A percentile compares a stretch with the other conserved stretches of the same genome.
These are phyloP conservation scores for Ganaspis brasiliensis DNA, from an alignment of 2,888 invertebrate genomes.

Conservation along the genomic window DNA sequence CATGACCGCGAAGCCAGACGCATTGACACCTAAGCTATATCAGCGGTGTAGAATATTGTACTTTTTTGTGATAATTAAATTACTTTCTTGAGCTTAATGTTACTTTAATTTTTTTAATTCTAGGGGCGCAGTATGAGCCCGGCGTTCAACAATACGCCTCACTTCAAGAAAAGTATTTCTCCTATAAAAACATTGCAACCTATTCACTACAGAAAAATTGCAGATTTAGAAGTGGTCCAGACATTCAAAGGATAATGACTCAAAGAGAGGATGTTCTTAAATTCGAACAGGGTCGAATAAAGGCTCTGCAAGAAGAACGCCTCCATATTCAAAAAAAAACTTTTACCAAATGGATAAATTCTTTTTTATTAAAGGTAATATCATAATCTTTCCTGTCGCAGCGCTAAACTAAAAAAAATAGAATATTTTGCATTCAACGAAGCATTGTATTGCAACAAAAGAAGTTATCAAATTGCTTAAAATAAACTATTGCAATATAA, in stretches of 20 bases:
- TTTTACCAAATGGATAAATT: slow-evolving; percentile 99
- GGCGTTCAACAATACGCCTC: slow-evolving; percentile 76
- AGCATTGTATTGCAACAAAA: too few relatives aligned
- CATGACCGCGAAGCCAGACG: too few relatives aligned
- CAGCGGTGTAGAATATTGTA: too few relatives aligned
- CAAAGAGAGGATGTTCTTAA: slow-evolving; percentile 95
- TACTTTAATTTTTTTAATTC: slow-evolving; percentile 42
- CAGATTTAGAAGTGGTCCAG: slow-evolving; percentile 69
- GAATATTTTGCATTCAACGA: too few relatives aligned
- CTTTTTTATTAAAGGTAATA: slow-evolving; percentile 94
- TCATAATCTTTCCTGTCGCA: neutral
- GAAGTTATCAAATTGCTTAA: too few relatives aligned
- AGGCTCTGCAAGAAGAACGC: slow-evolving; percentile 98
- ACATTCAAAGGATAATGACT: slow-evolving; percentile 90
- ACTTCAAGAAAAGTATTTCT: slow-evolving; percentile 70
- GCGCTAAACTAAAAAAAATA: too few relatives aligned
- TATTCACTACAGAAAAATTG: slow-evolving; percentile 62
- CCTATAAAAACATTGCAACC: slow-evolving; percentile 58
- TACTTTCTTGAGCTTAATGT: slow-evolving; percentile 38
- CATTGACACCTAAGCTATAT: too few relatives aligned
- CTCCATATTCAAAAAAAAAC: slow-evolving; percentile 99
- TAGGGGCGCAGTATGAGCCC: slow-evolving; percentile 80
- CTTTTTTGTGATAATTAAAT: too few relatives aligned
- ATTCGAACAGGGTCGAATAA: slow-evolving; percentile 98
- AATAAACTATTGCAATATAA: too few relatives aligned